Evolutionary conservation across 2,888 invertebrate species (phyloP).

Genomic region (Clepsis dumicolana): DNA sequence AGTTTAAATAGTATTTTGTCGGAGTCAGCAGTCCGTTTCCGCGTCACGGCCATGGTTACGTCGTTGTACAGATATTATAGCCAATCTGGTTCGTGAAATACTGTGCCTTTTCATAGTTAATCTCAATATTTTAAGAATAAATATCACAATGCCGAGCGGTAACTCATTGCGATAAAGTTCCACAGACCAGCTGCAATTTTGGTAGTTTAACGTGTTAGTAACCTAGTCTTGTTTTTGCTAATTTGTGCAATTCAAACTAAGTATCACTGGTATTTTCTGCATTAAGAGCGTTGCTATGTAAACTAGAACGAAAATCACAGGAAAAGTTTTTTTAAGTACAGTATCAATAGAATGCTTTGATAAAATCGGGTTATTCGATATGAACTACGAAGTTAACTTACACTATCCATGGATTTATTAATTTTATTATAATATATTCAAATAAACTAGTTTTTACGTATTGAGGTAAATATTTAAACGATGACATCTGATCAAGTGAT

Average conservation of each 20-base stretch:
- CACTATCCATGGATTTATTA: neutral
- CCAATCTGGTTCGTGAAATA: neutral
- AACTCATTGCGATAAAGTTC: neutral
- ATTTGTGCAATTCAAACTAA: neutral
- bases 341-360: too few relatives aligned
- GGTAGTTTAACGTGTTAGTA: neutral
- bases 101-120: neutral
- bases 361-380: neutral
- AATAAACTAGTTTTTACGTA: neutral
- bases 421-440: neutral
- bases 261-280: neutral
- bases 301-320: neutral
- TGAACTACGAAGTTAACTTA: neutral
- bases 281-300: neutral
- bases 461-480: neutral
- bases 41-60: slow-evolving; percentile 61
- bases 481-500: slow-evolving; percentile 1
- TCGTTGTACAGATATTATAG: slow-evolving; percentile 45
- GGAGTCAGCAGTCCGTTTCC: slow-evolving; percentile 59
- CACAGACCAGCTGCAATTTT: slow-evolving; percentile 15
- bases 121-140: neutral
- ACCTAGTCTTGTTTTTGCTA: neutral
- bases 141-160: neutral
- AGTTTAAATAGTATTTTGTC: slow-evolving; percentile 27
- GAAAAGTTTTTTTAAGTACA: too few relatives aligned